Evolutionary conservation across 2,113 vertebrate genomes (phyloP), one percentile per base, ranked within the genome.

Genomic region (Phaethornis superciliosus): DNA sequence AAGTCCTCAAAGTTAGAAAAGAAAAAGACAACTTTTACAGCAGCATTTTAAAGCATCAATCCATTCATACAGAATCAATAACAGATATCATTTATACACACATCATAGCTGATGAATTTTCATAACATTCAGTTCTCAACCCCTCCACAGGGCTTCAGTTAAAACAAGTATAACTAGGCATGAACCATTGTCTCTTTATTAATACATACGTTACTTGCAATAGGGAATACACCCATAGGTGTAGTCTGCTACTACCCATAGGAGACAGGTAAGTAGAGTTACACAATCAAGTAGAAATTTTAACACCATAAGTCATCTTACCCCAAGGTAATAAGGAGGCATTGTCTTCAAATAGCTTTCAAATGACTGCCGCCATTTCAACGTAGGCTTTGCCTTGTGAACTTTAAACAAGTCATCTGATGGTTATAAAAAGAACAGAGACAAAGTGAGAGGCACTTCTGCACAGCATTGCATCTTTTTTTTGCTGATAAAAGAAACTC

Each of bases 331-430:
- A 95, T 99, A 99, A 3, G 99, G 99, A 94, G 99, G 99, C 99
- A 99, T 99, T 44, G 99, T 98, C 98, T 99, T 99, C 98, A 99
- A 97, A 97, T 99, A 99, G 97, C 98, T 99, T 97, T 99, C 99
- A 97, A 99, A 99, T 20, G 98, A 98, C 97, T 99, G 99, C 85
- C 99, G 97, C 99, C 99, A 99, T 96, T 99, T 99, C 85, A 99
- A 83, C 2, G 98, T 98, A 47, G 99, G 99, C 96, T 99, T 99
- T 95, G 99, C 98, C 96, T 99, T 99, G 98, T 99, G 99, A 59
- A 99, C 98, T 98, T 99, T 99, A 96, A 99, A 99, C 96, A 99
- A 98, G 94, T 99, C 99, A 90, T 99, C 99, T 99, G 97, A 59
- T 72, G 94, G 77, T 70, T 58, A 95, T 47, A 63, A 62, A 64